Percentiles rank a stretch among this genome's conserved stretches.
These are phyloP conservation scores for Nerophis ophidion DNA, from an alignment of 2,113 vertebrate genomes.

Conservation along the genomic window DNA sequence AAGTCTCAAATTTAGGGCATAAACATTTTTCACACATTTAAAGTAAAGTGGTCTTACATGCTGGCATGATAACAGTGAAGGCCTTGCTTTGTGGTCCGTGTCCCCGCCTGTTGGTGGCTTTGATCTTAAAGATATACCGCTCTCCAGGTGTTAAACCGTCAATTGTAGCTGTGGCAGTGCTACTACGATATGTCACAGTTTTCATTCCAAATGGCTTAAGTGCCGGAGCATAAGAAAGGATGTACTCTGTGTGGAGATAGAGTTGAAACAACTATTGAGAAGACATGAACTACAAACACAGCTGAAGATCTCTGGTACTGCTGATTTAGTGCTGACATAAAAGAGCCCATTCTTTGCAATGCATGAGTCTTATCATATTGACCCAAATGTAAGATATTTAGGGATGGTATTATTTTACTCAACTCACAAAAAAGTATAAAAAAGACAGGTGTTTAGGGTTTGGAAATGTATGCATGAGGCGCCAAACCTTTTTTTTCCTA, in stretches of 20 bases:
- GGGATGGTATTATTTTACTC: too few species aligned
- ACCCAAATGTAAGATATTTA: too few species aligned
- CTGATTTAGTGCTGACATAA: constrained; percentile 91
- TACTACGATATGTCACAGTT: constrained; percentile 82
- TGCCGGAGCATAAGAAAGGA: constrained; percentile 94
- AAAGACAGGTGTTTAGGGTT: too few species aligned
- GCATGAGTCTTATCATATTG: background rate
- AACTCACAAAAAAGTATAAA: too few species aligned
- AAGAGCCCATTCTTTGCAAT: constrained; percentile 84
- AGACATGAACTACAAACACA: background rate
- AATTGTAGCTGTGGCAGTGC: constrained; percentile 81
- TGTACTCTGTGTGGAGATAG: constrained; percentile 86
- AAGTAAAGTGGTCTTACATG: constrained; percentile 71
- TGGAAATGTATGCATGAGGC: too few species aligned
- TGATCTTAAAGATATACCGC: constrained; percentile 95
- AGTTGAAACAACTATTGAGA: constrained; percentile 46
- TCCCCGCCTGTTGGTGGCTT: constrained; percentile 89
- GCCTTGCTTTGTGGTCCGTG: constrained; percentile 91
- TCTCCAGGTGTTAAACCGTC: constrained; percentile 90
- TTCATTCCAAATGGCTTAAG: constrained; percentile 96
- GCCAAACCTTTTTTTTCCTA: too few species aligned
- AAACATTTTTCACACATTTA: constrained; percentile 2
- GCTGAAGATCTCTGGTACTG: constrained; percentile 42
- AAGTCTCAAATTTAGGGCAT: background rate
- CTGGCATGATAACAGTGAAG: constrained; percentile 84